phyloP scores from a whole-genome alignment of 2,888 invertebrate species.

The Venusia cambrica region DNA sequence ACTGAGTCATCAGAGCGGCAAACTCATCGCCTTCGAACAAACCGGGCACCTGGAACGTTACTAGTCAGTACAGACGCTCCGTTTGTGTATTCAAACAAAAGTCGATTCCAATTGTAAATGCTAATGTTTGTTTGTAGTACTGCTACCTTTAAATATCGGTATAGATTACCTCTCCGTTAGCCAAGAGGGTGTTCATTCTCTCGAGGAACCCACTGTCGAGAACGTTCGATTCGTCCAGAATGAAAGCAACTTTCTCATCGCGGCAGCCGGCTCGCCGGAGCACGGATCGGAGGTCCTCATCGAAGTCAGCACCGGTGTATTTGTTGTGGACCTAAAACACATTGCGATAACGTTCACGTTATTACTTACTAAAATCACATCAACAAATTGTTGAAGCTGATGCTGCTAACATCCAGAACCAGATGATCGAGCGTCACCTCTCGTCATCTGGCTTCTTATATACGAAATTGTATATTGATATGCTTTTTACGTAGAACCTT shows the following conservation, averaged over 20 bases:
- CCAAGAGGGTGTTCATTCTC: conserved; percentile 98
- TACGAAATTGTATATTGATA: no score
- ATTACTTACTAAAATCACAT: no score
- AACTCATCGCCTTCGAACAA: conserved; percentile 98
- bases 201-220: conserved; percentile 99
- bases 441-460: no score
- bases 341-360: conserved; percentile 8
- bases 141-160: background rate
- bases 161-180: conserved; percentile 93
- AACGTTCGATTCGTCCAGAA: conserved; percentile 99
- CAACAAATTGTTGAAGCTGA: no score
- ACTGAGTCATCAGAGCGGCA: conserved; percentile 99
- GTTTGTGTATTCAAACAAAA: no score
- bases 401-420: no score
- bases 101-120: no score
- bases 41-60: conserved; percentile 88
- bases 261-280: conserved; percentile 93
- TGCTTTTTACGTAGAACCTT: no score
- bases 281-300: conserved; percentile 97
- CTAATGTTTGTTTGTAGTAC: no score
- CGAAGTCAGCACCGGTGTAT: conserved; percentile 99
- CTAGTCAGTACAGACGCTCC: no score
- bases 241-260: conserved; percentile 99
- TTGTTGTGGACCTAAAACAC: conserved; percentile 93
- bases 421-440: no score